Evolutionary conservation across 2,113 vertebrate species (phyloP).

Genomic region (Montifringilla adamsi): DNA sequence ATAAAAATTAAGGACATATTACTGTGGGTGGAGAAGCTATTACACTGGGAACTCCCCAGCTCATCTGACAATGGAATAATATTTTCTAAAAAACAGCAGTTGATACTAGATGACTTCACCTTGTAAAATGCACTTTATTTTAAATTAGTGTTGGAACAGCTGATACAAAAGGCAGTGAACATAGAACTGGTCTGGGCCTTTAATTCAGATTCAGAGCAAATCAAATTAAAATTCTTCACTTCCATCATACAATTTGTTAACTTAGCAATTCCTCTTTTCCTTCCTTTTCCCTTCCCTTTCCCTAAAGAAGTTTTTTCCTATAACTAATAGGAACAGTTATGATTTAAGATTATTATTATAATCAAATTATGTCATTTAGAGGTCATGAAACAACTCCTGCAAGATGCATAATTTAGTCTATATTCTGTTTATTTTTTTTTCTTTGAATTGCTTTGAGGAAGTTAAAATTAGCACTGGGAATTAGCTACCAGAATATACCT

Average conservation of each 20-base stretch:
- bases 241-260: neutral
- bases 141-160: neutral
- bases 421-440: neutral
- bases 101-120: neutral
- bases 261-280: neutral
- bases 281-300: neutral
- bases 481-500: neutral
- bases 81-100: neutral
- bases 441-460: neutral
- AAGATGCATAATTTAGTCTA: neutral
- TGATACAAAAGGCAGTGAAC: neutral
- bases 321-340: neutral
- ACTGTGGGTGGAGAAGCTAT: neutral
- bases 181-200: neutral
- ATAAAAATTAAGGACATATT: neutral
- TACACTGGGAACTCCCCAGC: neutral
- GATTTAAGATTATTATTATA: neutral
- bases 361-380: neutral
- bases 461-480: neutral
- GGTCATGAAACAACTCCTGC: neutral
- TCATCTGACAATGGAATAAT: neutral
- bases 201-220: neutral
- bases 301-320: neutral
- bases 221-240: neutral
- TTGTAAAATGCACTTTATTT: neutral